A percentile compares a stretch with the other conserved stretches of the same genome.
These are phyloP conservation scores for Notarius lentiginosus DNA, from an alignment of 2,113 vertebrate species.

Conservation along the genomic window DNA sequence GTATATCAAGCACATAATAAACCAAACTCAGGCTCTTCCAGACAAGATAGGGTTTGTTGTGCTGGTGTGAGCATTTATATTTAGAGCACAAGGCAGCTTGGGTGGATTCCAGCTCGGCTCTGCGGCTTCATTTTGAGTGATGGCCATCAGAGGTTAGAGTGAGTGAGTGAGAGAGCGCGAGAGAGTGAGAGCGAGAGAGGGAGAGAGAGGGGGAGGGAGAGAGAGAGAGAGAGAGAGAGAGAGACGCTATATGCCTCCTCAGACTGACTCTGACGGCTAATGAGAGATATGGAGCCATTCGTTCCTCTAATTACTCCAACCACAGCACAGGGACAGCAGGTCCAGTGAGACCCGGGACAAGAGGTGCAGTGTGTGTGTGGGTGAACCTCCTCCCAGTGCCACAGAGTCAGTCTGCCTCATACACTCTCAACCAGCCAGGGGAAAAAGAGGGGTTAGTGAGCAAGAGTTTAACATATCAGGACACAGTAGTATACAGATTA, in stretches of 20 bases:
- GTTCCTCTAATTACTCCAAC: conserved; percentile 70
- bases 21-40: conserved; percentile 53
- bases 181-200: background rate
- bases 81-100: conserved; percentile 68
- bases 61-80: conserved; percentile 66
- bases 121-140: conserved; percentile 60
- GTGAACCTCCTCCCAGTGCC: conserved; percentile 26
- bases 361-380: conserved; percentile 45
- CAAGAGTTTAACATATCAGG: conserved; percentile 5
- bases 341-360: conserved; percentile 45
- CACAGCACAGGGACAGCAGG: conserved; percentile 56
- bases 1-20: conserved; percentile 65
- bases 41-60: conserved; percentile 74
- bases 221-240: conserved; percentile 38
- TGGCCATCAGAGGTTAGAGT: conserved; percentile 41
- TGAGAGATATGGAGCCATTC: conserved; percentile 66
- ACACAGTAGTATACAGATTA: conserved; percentile 7
- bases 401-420: conserved; percentile 30
- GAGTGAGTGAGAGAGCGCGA: background rate
- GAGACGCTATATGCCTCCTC: conserved; percentile 50
- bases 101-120: conserved; percentile 65
- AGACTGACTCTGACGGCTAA: conserved; percentile 70
- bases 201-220: conserved; percentile 6
- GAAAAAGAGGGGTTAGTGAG: background rate
- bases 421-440: conserved; percentile 28